A percentile compares a stretch with the other conserved stretches of the same genome.
Conservation (phyloP, 2,113 vertebrate species). For the Osmerus eperlanus region DNA sequence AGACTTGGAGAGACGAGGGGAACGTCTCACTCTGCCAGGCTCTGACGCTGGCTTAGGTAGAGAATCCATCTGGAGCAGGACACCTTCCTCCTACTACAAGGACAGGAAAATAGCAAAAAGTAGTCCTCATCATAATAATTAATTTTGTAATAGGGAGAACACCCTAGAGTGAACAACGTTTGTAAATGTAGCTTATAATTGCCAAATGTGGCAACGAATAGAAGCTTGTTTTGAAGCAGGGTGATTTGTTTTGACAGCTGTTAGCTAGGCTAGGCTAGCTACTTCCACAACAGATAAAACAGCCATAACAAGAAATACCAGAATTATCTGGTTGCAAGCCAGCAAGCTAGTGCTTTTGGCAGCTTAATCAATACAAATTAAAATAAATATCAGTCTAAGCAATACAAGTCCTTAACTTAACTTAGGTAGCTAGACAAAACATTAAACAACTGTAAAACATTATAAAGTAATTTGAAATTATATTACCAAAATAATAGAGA, state of each 20-base stretch:
- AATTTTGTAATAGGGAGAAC: too few species aligned
- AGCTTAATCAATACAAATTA: background rate
- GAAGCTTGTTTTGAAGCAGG: background rate
- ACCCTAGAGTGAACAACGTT: too few species aligned
- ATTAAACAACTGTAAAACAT: too few species aligned
- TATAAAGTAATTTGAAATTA: too few species aligned
- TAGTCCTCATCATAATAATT: too few species aligned
- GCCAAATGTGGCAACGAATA: too few species aligned
- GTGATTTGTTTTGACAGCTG: background rate
- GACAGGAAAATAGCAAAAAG: too few species aligned
- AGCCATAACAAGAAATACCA: background rate
- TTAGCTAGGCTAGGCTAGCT: background rate
- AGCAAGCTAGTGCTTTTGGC: background rate
- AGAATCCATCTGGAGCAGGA: constrained; percentile 34
- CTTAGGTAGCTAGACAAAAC: too few species aligned
- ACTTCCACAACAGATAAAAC: background rate
- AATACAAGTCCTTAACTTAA: background rate
- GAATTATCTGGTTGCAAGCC: background rate
- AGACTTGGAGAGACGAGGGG: constrained; percentile 20
- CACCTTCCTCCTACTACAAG: background rate
- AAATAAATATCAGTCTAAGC: background rate
- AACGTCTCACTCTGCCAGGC: constrained; percentile 11
- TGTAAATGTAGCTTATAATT: too few species aligned
- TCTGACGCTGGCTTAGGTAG: constrained; percentile 10
- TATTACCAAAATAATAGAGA: too few species aligned